These are phyloP conservation scores for Tethea ocularis DNA, from an alignment of 2,888 invertebrate genomes.

Conservation along the genomic window DNA sequence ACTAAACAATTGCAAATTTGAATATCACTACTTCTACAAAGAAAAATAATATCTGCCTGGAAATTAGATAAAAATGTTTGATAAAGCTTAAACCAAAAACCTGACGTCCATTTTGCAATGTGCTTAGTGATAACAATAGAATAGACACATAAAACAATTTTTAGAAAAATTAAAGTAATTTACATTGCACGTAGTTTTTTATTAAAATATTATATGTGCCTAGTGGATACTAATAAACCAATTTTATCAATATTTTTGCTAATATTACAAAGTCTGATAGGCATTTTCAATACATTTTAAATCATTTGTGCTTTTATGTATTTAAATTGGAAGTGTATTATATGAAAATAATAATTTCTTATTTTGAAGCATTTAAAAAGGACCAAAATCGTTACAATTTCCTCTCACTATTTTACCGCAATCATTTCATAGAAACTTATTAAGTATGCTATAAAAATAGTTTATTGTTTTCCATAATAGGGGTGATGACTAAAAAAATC, in stretches of 20 bases:
- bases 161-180: too few relatives aligned
- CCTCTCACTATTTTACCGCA: background rate
- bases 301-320: background rate
- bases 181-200: too few relatives aligned
- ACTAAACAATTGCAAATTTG: too few relatives aligned
- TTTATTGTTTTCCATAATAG: background rate
- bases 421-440: background rate
- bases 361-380: background rate
- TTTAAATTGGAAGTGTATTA: background rate
- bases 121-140: too few relatives aligned
- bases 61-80: too few relatives aligned
- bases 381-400: background rate
- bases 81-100: too few relatives aligned
- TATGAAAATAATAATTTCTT: background rate
- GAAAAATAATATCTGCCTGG: too few relatives aligned
- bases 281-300: background rate
- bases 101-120: too few relatives aligned
- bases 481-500: too few relatives aligned
- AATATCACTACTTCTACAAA: too few relatives aligned
- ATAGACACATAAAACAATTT: too few relatives aligned
- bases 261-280: background rate
- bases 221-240: background rate
- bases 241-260: background rate
- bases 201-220: background rate
- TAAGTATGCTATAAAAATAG: background rate